phyloP scores from a whole-genome alignment of 2,113 vertebrate species.

The Saimiri boliviensis region DNA sequence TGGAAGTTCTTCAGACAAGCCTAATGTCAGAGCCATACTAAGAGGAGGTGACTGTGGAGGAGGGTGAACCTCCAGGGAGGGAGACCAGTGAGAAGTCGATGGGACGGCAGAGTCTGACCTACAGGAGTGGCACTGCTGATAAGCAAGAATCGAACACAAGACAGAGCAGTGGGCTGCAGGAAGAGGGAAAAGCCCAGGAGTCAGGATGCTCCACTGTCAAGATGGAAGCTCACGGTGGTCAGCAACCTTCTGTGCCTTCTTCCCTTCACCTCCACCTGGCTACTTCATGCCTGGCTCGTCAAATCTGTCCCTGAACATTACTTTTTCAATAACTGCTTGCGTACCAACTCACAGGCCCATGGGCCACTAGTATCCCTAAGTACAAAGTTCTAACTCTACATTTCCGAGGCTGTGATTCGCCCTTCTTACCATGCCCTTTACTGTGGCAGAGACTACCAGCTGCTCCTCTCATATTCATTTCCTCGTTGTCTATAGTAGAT shows the following conservation, averaged over 20 bases:
- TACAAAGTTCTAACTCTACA: neutral
- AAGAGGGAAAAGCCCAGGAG: fast-evolving
- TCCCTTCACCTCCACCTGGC: neutral
- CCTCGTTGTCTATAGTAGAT: neutral
- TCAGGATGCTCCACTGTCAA: neutral
- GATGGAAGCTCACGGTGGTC: neutral
- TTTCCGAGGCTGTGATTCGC: neutral
- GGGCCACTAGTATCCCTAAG: neutral
- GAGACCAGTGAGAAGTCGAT: neutral
- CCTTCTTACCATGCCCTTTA: neutral
- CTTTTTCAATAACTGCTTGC: neutral
- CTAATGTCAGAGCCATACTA: neutral
- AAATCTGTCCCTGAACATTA: neutral
- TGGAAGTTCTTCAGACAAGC: neutral
- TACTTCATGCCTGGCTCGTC: neutral
- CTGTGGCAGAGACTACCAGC: neutral
- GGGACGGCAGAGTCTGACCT: neutral
- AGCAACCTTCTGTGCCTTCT: neutral
- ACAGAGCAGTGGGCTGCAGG: neutral
- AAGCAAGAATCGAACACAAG: neutral
- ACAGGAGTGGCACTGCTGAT: too few relatives aligned
- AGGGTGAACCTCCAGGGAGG: neutral
- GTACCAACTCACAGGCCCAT: neutral
- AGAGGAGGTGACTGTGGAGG: neutral
- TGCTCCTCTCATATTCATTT: neutral